Base-by-base conservation (phyloP, 2,888 invertebrate genomes). In the Drosophila mulleri region DNA sequence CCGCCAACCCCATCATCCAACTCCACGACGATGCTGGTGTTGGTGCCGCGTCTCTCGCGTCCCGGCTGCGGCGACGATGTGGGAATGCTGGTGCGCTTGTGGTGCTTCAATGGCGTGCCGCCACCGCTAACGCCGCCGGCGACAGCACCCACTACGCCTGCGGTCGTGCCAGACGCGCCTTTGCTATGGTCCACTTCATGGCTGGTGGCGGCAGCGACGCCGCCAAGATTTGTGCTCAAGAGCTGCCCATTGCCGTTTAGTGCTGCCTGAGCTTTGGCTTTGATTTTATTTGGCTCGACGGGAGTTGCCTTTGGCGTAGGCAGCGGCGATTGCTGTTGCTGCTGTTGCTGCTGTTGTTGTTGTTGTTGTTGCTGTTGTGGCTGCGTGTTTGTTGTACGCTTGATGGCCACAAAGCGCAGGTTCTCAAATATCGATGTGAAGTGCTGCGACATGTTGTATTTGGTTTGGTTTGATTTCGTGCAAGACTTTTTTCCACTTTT, bases 381-480 rank as follows among this genome's bases (percentile, higher is more conserved):
- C 61, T 80, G 91, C 54, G 83, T 72, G 78, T 75, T 79, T 79
- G 89, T 71, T 66, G 85, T 77, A 56, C 89, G 75, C 68, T 91
- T 92, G 70, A 85, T 90, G 70, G 90, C 75, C 79, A 91, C 91
- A 82, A 92, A 88, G 60, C 91, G 91, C 82, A 92, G 85, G 77
- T 92, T 92, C 78, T 92, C 92, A 60, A 92, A 75, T 90, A 92
- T 92, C 82, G 92, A 91, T 69, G 91, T 88, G 75, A 92, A 92
- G 75, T 92, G 92, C 77, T 92, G 92, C 78, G 92, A 92, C 92
- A 92, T 92, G 83, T 90, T 92, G 88, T 92, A 87, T 69, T 78
- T 64, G 56, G 18, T 37, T 57, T 64, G 54, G 18, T 32, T 56
- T 50, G 26, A 9, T 32, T 32, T 32, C 11, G 32, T 45, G n/a